Conservation (phyloP, 2,113 vertebrate genomes). For the Pristiophorus japonicus region DNA sequence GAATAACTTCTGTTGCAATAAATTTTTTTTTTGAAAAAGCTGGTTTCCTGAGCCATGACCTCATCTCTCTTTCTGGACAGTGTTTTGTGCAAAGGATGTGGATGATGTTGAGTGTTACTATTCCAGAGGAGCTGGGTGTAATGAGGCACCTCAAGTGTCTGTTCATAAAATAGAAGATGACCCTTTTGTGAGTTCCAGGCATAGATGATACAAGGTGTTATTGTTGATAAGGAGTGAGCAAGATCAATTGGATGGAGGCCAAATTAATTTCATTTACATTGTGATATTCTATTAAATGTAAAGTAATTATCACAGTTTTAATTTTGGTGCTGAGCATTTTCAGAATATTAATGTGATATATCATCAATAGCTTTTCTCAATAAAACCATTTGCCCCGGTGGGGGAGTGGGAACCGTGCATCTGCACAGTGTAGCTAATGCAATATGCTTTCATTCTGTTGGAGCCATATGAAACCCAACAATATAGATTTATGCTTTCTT, state of each 20-base stretch:
- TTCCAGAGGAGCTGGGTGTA: background rate
- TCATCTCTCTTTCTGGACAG: background rate
- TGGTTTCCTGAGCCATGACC: background rate
- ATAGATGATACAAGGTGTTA: conserved; percentile 40
- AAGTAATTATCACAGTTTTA: conserved; percentile 53
- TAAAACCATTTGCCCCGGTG: conserved; percentile 40
- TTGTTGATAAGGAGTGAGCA: conserved; percentile 39
- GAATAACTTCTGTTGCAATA: background rate
- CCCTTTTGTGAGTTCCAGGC: background rate
- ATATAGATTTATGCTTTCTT: background rate
- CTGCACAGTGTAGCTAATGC: background rate
- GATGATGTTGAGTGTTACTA: background rate
- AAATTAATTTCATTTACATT: conserved; percentile 50
- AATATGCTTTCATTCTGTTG: background rate
- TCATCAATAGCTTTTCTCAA: conserved; percentile 40
- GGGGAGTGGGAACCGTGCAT: background rate
- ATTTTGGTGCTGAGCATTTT: conserved; percentile 47
- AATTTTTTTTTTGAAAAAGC: background rate
- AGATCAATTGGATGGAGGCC: conserved; percentile 50
- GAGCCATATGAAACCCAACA: background rate
- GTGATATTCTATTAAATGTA: conserved; percentile 50
- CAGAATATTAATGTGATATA: conserved; percentile 46
- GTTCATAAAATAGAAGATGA: background rate
- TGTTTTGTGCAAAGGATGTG: background rate
- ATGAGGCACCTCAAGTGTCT: background rate